phyloP scores from a whole-genome alignment of 2,113 vertebrate species.

The Donacobius atricapilla region DNA sequence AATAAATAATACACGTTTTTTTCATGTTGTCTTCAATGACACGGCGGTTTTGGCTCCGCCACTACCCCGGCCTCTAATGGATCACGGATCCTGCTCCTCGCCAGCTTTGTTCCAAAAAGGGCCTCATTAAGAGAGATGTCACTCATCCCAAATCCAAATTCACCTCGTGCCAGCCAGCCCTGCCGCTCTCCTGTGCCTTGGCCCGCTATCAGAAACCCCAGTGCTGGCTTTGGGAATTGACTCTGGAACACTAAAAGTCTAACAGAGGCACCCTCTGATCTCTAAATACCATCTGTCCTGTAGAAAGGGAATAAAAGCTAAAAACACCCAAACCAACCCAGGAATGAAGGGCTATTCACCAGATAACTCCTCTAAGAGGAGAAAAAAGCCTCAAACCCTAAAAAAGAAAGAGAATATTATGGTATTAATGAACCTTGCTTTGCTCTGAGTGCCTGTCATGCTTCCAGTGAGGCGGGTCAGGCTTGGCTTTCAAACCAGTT shows the following conservation, averaged over 20 bases:
- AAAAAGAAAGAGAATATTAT: neutral
- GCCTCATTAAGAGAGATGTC: conserved; percentile 33
- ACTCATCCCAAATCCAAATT: conserved; percentile 5
- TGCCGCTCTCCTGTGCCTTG: neutral
- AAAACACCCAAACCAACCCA: neutral
- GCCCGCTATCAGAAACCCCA: neutral
- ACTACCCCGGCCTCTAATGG: neutral
- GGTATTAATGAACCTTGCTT: conserved; percentile 7
- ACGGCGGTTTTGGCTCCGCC: neutral
- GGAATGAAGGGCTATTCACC: neutral
- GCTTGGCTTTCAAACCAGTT: neutral
- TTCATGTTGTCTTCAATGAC: neutral
- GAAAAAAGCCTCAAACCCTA: neutral
- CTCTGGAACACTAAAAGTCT: neutral
- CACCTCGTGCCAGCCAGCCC: neutral
- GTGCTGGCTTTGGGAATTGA: neutral
- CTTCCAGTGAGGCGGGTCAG: neutral
- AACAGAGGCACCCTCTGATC: neutral
- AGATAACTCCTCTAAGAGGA: neutral
- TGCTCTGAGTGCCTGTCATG: neutral
- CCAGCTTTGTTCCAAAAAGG: neutral
- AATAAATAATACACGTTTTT: conserved; percentile 39
- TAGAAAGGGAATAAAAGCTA: neutral
- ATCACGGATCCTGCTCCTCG: conserved; percentile 38
- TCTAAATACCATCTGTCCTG: conserved; percentile 31